Conservation (phyloP, 2,113 vertebrate species). For the Aegypius monachus region DNA sequence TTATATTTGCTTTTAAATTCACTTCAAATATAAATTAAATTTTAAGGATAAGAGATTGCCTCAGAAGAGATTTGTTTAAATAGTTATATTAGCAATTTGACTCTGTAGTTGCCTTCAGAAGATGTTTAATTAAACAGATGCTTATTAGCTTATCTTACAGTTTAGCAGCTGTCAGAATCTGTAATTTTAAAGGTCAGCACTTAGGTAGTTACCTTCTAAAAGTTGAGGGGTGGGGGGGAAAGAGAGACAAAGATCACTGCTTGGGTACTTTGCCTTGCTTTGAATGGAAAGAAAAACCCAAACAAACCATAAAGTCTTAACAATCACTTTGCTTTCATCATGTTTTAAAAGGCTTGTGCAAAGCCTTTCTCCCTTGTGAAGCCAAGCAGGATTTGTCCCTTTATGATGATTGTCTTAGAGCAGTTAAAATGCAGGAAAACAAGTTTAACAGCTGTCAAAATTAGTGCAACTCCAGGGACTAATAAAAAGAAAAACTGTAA, state of each 20-base stretch:
- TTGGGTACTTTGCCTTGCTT: not conserved
- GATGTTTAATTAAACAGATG: not conserved
- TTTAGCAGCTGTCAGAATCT: not conserved
- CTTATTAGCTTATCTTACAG: not conserved
- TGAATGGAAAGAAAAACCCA: conserved; percentile 27
- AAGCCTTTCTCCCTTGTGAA: not conserved
- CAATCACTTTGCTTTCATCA: conserved; percentile 22
- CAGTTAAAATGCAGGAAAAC: conserved; percentile 32
- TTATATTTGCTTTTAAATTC: not conserved
- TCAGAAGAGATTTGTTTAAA: not conserved
- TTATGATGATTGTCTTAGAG: not conserved
- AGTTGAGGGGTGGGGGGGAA: not conserved
- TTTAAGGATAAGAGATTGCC: not conserved
- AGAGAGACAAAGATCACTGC: not conserved
- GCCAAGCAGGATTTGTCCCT: not conserved
- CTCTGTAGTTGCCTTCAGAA: not conserved
- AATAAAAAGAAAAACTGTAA: conserved; percentile 42
- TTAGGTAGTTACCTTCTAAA: not conserved
- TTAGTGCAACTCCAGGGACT: conserved; percentile 45
- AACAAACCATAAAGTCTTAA: conserved; percentile 40
- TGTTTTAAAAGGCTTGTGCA: not conserved
- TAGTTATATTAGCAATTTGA: not conserved
- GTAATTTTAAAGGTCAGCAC: not conserved
- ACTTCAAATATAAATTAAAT: not conserved
- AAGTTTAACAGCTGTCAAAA: conserved; percentile 57